Evolutionary conservation across 2,888 invertebrate genomes (phyloP).

Genomic region (Rhagium mordax): DNA sequence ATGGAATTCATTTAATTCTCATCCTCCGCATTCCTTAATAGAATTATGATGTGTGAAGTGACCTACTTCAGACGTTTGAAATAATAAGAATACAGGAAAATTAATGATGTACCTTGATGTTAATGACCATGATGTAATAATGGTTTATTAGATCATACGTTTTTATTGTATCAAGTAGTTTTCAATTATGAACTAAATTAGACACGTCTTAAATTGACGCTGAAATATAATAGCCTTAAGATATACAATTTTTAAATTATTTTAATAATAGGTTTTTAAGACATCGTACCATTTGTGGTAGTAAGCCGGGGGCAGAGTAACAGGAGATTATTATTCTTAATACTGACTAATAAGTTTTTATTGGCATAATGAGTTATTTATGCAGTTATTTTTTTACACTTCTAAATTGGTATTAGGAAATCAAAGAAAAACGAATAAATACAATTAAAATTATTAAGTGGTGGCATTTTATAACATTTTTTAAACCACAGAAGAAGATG

Average conservation of each 20-base stretch:
- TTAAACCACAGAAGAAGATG: too few relatives aligned
- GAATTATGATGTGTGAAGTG: constrained; percentile 16
- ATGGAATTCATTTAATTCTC: constrained; percentile 26
- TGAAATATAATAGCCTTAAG: constrained; percentile 3
- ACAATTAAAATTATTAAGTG: too few relatives aligned
- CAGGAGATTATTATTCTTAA: not conserved
- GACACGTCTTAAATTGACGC: not conserved
- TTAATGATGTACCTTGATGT: constrained; percentile 23
- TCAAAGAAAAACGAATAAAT: too few relatives aligned
- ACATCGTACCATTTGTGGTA: not conserved
- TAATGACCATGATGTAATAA: constrained; percentile 14
- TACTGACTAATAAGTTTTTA: not conserved
- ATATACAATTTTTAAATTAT: not conserved
- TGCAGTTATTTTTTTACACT: too few relatives aligned
- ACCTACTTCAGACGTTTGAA: constrained; percentile 1
- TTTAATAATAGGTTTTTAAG: not conserved
- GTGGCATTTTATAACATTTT: too few relatives aligned
- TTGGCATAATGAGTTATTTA: not conserved
- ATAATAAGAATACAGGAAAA: constrained; percentile 8
- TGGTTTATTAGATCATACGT: constrained; percentile 6
- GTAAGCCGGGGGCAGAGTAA: not conserved
- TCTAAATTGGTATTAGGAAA: too few relatives aligned
- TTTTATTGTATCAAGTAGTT: constrained; percentile 13
- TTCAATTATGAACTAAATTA: constrained; percentile 4
- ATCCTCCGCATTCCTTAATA: constrained; percentile 10